Percentiles rank a stretch among this genome's conserved stretches.
phyloP scores from a whole-genome alignment of 2,797 vertebrate genomes.

The Tinamus major region DNA sequence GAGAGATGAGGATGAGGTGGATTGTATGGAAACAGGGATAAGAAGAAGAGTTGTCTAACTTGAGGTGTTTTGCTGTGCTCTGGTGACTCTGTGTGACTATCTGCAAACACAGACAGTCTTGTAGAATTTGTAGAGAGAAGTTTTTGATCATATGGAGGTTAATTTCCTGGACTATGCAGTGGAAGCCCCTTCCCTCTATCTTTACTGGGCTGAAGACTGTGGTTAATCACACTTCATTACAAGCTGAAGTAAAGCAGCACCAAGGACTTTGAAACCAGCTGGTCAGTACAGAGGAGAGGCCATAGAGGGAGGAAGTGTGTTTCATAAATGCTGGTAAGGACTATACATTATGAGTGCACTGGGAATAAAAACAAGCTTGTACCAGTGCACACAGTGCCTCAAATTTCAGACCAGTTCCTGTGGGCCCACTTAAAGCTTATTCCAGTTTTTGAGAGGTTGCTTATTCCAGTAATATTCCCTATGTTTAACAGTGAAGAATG shows the following conservation, averaged over 20 bases:
- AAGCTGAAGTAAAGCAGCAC: conserved; percentile 13
- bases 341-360: neutral
- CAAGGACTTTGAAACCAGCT: conserved; percentile 35
- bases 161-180: neutral
- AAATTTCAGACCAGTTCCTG: conserved; percentile 45
- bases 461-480: conserved; percentile 9
- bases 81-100: neutral
- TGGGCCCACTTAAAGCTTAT: conserved; percentile 29
- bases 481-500: neutral
- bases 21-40: neutral
- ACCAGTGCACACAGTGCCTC: neutral
- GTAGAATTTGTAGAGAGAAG: neutral
- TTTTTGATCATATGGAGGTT: neutral
- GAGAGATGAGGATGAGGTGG: neutral
- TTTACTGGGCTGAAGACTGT: neutral
- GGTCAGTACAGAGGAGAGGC: neutral
- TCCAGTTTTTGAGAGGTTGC: conserved; percentile 15
- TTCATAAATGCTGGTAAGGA: conserved; percentile 23
- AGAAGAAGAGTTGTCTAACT: neutral
- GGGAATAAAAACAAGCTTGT: conserved; percentile 36
- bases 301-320: conserved; percentile 11
- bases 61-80: neutral
- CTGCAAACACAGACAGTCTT: neutral
- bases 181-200: conserved; percentile 12
- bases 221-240: neutral